Evolutionary conservation across 1,140 invertebrate genomes (phyloP).

Genomic region (Macrostomum lignano): DNA sequence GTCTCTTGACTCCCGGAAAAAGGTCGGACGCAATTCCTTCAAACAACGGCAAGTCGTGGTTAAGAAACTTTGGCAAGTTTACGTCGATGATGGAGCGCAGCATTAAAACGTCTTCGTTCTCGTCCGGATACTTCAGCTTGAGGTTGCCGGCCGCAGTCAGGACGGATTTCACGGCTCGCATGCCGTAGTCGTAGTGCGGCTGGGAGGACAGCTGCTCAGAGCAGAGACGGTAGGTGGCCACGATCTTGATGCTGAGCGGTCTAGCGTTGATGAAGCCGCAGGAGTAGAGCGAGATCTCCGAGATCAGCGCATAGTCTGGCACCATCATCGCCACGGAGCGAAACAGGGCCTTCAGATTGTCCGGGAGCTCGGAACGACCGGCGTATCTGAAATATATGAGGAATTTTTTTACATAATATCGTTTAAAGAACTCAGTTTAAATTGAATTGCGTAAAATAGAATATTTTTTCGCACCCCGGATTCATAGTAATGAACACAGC

Average conservation of each 20-base stretch:
- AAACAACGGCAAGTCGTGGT: constrained; percentile 29
- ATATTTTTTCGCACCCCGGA: no score
- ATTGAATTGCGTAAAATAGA: no score
- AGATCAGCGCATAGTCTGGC: constrained; percentile 29
- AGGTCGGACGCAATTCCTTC: constrained; percentile 28
- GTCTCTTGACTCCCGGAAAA: constrained; percentile 23
- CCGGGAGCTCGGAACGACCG: constrained; percentile 27
- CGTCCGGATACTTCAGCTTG: constrained; percentile 26
- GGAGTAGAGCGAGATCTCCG: constrained; percentile 28
- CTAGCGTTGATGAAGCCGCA: constrained; percentile 27
- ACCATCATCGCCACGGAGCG: constrained; percentile 26
- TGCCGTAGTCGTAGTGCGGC: constrained; percentile 30
- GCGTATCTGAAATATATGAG: no score
- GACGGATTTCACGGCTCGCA: constrained; percentile 29
- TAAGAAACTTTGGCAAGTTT: constrained; percentile 28
- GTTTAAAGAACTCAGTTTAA: no score
- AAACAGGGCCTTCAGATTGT: constrained; percentile 27
- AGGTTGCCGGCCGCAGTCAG: constrained; percentile 27
- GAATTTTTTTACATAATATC: no score
- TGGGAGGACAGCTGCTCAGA: constrained; percentile 29
- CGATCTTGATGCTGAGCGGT: constrained; percentile 26
- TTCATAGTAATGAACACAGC: constrained; percentile 31
- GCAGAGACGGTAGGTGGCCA: constrained; percentile 26
- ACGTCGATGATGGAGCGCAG: constrained; percentile 29
- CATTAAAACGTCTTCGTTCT: constrained; percentile 24